These are phyloP conservation scores for Mus spretus DNA, from an alignment of 2,797 vertebrate species.

Conservation along the genomic window DNA sequence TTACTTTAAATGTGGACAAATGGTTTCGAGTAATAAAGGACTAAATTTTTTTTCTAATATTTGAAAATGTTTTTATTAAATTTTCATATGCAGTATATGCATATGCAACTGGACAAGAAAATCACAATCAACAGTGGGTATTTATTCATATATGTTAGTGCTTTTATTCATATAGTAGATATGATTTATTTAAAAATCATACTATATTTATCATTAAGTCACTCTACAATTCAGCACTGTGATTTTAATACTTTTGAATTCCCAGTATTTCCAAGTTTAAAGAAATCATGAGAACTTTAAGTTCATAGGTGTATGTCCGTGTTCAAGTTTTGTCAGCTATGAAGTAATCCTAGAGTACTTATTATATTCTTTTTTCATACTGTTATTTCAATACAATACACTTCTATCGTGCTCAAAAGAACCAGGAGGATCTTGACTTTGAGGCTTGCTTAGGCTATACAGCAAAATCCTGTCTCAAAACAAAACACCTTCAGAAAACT, in stretches of 20 bases:
- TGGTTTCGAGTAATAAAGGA: background rate
- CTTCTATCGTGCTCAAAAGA: background rate
- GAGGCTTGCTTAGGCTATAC: background rate
- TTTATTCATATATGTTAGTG: background rate
- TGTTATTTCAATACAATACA: conserved; percentile 16
- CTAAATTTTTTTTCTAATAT: background rate
- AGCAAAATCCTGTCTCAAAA: background rate
- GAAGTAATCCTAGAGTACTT: background rate
- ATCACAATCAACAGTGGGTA: background rate
- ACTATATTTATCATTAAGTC: background rate
- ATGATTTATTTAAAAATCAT: background rate
- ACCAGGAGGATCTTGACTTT: background rate
- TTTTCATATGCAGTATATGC: background rate
- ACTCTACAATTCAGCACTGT: conserved; percentile 29
- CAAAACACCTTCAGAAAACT: no score
- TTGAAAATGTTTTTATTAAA: background rate
- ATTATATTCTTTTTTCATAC: background rate
- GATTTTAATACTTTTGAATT: background rate
- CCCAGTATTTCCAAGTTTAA: background rate
- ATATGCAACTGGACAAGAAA: background rate
- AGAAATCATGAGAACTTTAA: background rate
- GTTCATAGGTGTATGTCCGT: background rate
- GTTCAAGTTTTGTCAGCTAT: background rate
- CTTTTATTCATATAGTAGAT: background rate
- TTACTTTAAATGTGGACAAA: conserved; percentile 1